phyloP scores from a whole-genome alignment of 2,888 invertebrate genomes.

The Linyphia triangularis region DNA sequence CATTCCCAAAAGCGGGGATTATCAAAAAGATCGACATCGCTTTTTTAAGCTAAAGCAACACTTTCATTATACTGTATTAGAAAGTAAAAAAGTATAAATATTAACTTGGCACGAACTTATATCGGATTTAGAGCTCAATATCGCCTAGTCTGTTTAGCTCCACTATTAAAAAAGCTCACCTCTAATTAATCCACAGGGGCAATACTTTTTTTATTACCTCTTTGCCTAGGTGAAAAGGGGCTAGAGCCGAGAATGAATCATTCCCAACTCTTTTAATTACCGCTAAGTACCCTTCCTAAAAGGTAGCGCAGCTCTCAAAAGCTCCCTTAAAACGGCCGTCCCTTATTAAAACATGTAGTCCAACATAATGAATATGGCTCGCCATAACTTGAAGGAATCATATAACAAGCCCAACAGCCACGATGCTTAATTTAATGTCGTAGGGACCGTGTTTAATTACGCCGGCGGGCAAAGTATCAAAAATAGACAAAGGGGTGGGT shows the following conservation, averaged over 20 bases:
- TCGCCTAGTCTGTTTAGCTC: too few relatives aligned
- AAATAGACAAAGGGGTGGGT: conserved; percentile 23
- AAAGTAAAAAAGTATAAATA: too few relatives aligned
- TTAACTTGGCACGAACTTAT: too few relatives aligned
- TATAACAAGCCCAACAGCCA: conserved; percentile 15
- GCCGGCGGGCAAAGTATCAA: conserved; percentile 6
- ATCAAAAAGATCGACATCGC: too few relatives aligned
- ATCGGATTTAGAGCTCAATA: too few relatives aligned
- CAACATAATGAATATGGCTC: conserved; percentile 4
- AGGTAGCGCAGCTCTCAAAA: not conserved
- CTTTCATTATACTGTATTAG: too few relatives aligned
- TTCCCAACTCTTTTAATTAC: conserved; percentile 31
- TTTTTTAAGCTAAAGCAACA: too few relatives aligned
- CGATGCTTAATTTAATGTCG: conserved; percentile 4
- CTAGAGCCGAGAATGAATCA: not conserved
- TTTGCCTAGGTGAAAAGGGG: not conserved
- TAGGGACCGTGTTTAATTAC: conserved; percentile 35
- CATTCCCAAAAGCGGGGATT: too few relatives aligned
- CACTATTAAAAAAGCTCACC: too few relatives aligned
- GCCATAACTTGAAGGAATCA: conserved; percentile 8
- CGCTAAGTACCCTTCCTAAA: not conserved
- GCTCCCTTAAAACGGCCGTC: not conserved
- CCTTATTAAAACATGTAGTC: conserved; percentile 32
- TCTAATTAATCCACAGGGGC: not conserved
- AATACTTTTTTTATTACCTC: not conserved